Evolutionary conservation across 2,797 vertebrate genomes (phyloP), one percentile per base, ranked within the genome.

Genomic region (Falco columbarius): DNA sequence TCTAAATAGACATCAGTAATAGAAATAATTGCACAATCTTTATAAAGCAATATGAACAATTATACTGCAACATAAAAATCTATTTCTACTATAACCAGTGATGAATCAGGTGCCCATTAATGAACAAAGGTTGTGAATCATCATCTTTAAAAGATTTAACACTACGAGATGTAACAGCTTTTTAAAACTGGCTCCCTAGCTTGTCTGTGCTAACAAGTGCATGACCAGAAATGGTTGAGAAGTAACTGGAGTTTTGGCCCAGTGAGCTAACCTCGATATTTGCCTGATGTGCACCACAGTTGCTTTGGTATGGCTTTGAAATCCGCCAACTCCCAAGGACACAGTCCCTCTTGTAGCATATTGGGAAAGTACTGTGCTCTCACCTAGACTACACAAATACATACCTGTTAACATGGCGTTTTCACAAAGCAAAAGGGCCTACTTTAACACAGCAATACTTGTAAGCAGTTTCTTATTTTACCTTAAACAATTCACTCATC

Each of bases 41-140:
- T 90, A 85, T 74, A 92, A 91, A 90, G 84, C 75, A 88, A 73
- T 71, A 70, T 67, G 92, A 95, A 83, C 81, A 95, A 81, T 91
- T 93, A 87, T 63, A 46, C 21, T 65, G 56, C 91, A 80, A 72
- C 74, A 87, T 80, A 88, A 88, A 95, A 94, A 85, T 77, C 92
- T 83, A 88, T 91, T 95, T 90, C 47, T 79, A 34, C 56, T 74
- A 40, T 81, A 87, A 86, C 44, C 79, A 86, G 40, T 0, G 5
- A 91, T 96, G 91, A 95, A 91, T 96, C 89, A 95, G 79, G 84
- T 54, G 62, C 66, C 65, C 89, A 86, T 92, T 91, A 95, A 93
- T 77, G 87, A 93, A 68, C 77, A 95, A 93, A 86, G 68, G 32
- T 29, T 77, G 42, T 95, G 91, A 95, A 65, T 94, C 93, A 92